Base-by-base conservation (phyloP, 2,113 vertebrate species). In the Paradoxurus hermaphroditus region DNA sequence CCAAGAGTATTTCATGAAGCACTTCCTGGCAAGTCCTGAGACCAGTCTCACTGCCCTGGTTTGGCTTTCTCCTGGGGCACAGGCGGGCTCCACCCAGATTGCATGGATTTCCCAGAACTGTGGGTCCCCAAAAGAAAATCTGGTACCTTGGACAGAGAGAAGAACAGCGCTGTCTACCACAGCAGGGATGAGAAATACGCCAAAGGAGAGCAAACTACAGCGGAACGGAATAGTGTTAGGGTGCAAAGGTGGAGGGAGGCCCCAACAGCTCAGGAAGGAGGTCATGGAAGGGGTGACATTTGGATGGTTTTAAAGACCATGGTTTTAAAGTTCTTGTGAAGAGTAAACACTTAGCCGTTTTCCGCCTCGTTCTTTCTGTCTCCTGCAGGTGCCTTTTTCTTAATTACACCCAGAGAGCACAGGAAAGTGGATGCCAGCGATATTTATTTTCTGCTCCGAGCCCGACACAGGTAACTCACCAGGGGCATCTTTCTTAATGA, bases 401-500 rank as follows among this genome's bases (percentile, higher is more conserved):
- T 94, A 83, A 95, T 96, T 95, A 93, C 77, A 88, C 90, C 65
- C 92, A 59, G 81, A 88, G 90, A 86, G 94, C 59, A 19, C 36
- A 31, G 85, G 41, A 78, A 62, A 85, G 94, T 53, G 77, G 97
- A 94, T 65, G 77, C 92, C 93, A 56, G 87, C 16, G 8, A 86
- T 94, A 83, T 96, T 96, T 96, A 95, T 94, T 84, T 88, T 97
- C 92, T 84, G 96, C 95, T 95, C 62, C 7, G 96, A 86, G 88
- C 95, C 90, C 2, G 10, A 85, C 82, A 51, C 87, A 86, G 85
- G 96, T 95, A 96, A 96, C 77, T 78, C 97, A 94, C 94, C 46
- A 63, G 87, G 82, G 97, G 77, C 85, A 14, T 44, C 95, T 94
- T 93, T 92, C 96, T 96, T 97, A 98, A 97, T 89, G 95, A 98